These are phyloP conservation scores for Heloderma charlesbogerti DNA, from an alignment of 2,113 vertebrate species.

Conservation along the genomic window DNA sequence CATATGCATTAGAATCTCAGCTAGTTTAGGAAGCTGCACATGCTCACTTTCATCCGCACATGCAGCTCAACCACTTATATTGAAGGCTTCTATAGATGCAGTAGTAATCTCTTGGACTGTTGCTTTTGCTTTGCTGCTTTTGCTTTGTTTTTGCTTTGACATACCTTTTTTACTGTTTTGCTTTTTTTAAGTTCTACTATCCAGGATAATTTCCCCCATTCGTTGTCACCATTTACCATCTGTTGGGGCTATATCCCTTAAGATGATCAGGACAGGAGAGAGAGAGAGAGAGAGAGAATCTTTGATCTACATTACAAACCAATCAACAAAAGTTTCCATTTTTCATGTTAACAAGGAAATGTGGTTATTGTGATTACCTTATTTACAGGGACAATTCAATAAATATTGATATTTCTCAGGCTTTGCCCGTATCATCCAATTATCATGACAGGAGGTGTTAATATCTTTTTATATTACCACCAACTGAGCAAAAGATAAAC, in stretches of 20 bases:
- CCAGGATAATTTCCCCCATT: constrained; percentile 1
- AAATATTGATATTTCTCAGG: constrained; percentile 69
- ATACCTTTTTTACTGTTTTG: neutral
- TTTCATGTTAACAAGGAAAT: constrained; percentile 70
- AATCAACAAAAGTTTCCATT: constrained; percentile 54
- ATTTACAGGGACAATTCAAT: constrained; percentile 69
- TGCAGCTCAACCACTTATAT: neutral
- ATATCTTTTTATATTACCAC: constrained; percentile 70
- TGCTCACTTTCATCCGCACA: neutral
- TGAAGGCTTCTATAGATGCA: too few relatives aligned
- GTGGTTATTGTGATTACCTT: constrained; percentile 68
- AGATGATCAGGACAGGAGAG: constrained; percentile 23
- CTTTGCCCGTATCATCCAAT: constrained; percentile 62
- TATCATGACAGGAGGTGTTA: constrained; percentile 66
- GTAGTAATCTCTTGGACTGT: neutral
- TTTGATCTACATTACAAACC: constrained; percentile 63
- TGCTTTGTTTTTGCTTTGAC: too few relatives aligned
- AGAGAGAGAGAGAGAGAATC: constrained; percentile 38
- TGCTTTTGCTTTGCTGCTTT: neutral
- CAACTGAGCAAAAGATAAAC: constrained; percentile 44
- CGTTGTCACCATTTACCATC: neutral
- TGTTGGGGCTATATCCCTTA: constrained; percentile 53
- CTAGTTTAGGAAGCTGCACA: neutral
- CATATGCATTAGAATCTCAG: neutral
- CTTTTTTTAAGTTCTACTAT: constrained; percentile 11